Evolutionary conservation across 2,113 vertebrate species (phyloP), one percentile per base, ranked within the genome.

Genomic region (Triplophysa dalaica): DNA sequence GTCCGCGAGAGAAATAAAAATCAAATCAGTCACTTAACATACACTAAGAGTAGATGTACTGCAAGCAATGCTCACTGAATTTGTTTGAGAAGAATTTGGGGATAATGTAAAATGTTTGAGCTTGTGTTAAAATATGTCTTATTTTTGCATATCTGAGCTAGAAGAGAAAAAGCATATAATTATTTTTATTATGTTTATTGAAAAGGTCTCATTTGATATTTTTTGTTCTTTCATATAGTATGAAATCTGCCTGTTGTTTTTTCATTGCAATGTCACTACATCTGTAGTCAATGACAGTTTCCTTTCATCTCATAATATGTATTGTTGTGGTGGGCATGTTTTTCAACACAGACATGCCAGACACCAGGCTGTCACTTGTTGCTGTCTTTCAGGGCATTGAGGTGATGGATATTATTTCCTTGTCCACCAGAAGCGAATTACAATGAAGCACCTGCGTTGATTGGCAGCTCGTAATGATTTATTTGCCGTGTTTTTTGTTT

Each of bases 401-500:
- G 62, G 63, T 61, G 29, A 75, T 65, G 50, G 60, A 62, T 29
- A 50, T 67, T n/a, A 16, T 45, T 33, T 75, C 21, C 38, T 43
- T 38, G 17, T 29, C 26, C 3, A 64, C n/a, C 41, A 24, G 24
- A 74, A 45, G 9, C 1, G 43, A 58, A 78, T 38, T 22, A 17
- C 63, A 67, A 66, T 74, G 56, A 54, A 65, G 43, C 19, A 21
- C 9, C 41, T 48, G 43, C 38, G 41, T 66, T 74, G 76, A 74
- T 64, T 24, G 62, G 29, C 10, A 45, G 43, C 14, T 58, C 10
- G 2, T 76, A 56, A 26, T 50, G 66, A 38, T 83, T 81, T 78
- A 75, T 85, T 2, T 78, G 17, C 78, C 61, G 48, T 66, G 73
- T 60, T 83, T 58, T 82, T 29, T 29, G 29, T 65, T 85, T 81